Percentiles rank a stretch among this genome's conserved stretches.
These are phyloP conservation scores for Acanthaster planci DNA, from an alignment of 35 echinoderm and acorn worm genomes.

Conservation along the genomic window DNA sequence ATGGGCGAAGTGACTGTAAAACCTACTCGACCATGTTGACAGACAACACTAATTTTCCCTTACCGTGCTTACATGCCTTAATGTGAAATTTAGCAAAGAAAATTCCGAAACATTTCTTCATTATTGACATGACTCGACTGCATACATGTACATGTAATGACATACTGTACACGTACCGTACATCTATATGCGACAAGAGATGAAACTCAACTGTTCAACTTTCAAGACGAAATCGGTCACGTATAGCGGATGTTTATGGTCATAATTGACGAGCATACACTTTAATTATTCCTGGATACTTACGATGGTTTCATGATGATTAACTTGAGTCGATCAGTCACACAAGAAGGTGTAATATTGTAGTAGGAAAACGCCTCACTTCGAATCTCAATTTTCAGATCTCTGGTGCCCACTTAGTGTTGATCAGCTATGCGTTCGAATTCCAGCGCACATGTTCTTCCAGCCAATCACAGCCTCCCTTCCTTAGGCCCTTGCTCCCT, in stretches of 20 bases:
- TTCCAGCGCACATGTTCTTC: constrained; percentile 6
- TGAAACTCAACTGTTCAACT: background rate
- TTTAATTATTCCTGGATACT: background rate
- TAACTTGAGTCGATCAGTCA: background rate
- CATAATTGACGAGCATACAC: background rate
- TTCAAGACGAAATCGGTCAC: background rate
- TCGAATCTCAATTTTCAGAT: background rate
- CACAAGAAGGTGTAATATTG: background rate
- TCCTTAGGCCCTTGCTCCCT: too few relatives aligned
- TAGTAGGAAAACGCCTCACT: background rate
- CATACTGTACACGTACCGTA: background rate
- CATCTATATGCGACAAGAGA: background rate
- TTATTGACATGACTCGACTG: background rate
- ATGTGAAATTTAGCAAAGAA: too few relatives aligned
- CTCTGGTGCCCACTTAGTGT: background rate
- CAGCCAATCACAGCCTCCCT: background rate
- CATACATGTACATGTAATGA: background rate
- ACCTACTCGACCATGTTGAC: too few relatives aligned
- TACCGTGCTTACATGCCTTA: too few relatives aligned
- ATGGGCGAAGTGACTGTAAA: too few relatives aligned
- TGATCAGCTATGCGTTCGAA: constrained; percentile 15
- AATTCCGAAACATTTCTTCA: too few relatives aligned
- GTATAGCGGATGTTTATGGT: background rate
- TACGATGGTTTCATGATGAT: constrained; percentile 13
- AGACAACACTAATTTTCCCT: too few relatives aligned